phyloP scores from a whole-genome alignment of 2,888 invertebrate genomes.

The Drosophila picticornis region DNA sequence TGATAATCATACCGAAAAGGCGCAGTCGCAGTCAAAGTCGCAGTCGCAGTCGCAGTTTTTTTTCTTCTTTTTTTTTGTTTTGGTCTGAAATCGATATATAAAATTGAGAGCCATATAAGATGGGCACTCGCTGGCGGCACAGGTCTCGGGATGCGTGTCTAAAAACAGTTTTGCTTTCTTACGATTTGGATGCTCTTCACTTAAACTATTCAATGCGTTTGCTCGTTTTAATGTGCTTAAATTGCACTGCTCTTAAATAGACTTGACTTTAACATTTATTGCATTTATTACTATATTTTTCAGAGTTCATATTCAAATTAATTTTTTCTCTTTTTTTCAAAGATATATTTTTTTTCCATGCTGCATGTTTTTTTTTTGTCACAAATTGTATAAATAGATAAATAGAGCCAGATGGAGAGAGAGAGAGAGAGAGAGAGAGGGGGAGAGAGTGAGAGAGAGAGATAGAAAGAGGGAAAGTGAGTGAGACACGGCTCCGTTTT shows the following conservation, averaged over 20 bases:
- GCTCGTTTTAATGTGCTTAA: not conserved
- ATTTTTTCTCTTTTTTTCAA: not conserved
- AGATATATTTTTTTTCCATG: not conserved
- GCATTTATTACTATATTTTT: not conserved
- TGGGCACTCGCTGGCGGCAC: constrained; percentile 22
- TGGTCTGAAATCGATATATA: constrained; percentile 68
- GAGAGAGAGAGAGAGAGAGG: not conserved
- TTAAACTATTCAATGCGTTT: not conserved
- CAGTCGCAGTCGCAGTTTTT: constrained; percentile 49
- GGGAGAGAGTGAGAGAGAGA: not conserved
- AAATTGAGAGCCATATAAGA: constrained; percentile 47
- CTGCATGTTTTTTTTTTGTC: not conserved
- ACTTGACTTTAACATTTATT: not conserved
- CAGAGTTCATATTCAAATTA: not conserved
- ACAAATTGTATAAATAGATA: constrained; percentile 4
- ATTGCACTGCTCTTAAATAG: not conserved
- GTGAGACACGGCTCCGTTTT: not conserved
- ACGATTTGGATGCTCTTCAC: constrained; percentile 8
- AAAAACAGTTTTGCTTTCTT: constrained; percentile 47
- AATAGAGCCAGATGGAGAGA: not conserved
- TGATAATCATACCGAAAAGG: constrained; percentile 81
- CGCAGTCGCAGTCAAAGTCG: constrained; percentile 61
- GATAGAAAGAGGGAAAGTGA: not conserved
- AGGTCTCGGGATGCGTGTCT: constrained; percentile 51
- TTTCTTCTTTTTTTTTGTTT: not conserved